Conservation (phyloP, 2,888 invertebrate species). For the Athrips mouffetella region DNA sequence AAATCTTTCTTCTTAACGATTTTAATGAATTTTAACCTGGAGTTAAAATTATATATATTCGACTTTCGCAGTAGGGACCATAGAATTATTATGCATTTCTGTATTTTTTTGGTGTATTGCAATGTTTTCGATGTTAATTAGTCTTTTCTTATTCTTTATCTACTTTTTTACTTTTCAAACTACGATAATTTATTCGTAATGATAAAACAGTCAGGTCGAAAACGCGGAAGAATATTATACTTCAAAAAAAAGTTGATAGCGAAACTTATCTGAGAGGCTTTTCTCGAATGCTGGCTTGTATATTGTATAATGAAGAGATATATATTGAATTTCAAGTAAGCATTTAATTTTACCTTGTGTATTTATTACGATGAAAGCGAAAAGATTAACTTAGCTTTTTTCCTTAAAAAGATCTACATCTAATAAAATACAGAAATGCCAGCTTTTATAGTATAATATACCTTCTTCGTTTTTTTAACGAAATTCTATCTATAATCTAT, state of each 20-base stretch:
- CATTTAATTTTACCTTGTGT: too few relatives aligned
- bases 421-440: slow-evolving; percentile 46
- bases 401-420: slow-evolving; percentile 15
- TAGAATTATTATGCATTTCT: slow-evolving; percentile 52
- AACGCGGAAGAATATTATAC: too few relatives aligned
- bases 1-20: slow-evolving; percentile 37
- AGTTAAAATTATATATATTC: slow-evolving; percentile 47
- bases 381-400: too few relatives aligned
- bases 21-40: slow-evolving; percentile 38
- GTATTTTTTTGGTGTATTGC: slow-evolving; percentile 41
- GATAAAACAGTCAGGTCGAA: too few relatives aligned
- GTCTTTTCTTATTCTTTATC: background rate
- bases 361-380: too few relatives aligned
- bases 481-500: slow-evolving; percentile 41
- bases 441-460: slow-evolving; percentile 49
- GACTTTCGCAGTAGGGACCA: slow-evolving; percentile 68
- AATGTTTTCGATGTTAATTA: slow-evolving; percentile 3
- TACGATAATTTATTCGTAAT: too few relatives aligned
- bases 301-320: too few relatives aligned
- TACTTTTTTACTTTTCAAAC: too few relatives aligned
- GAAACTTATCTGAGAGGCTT: too few relatives aligned
- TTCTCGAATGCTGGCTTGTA: too few relatives aligned
- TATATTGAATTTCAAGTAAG: too few relatives aligned
- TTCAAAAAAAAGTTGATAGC: too few relatives aligned
- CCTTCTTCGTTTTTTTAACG: slow-evolving; percentile 43